Base-by-base conservation (phyloP, 2,888 invertebrate genomes). In the Furcula furcula region DNA sequence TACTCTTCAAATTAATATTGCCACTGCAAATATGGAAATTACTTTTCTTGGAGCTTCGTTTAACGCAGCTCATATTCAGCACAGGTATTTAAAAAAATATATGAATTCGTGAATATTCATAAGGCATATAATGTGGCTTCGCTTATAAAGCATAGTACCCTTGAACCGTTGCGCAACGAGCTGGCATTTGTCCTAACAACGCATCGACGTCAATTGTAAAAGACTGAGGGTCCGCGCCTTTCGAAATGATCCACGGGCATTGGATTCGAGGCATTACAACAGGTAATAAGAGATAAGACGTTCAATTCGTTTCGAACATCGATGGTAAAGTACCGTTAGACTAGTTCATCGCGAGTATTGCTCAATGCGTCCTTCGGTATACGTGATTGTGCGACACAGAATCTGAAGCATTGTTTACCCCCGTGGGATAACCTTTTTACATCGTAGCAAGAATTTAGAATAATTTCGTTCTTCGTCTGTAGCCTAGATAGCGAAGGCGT, bases 141-240 rank as follows among this genome's bases (percentile, higher is more conserved):
- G 46, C 47, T 51, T 39, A 44, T 55, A 55, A 59, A 56, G 51
- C 55, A 58, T 64, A 56, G 62, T 71, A 74, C 61, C 85, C 83
- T 86, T 86, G 85, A 85, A 80, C 83, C 65, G 55, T 82, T 79
- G 73, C 76, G 75, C 66, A 79, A 79, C 55, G 34, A 31, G 40
- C 41, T 65, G 73, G 60, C 73, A 75, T 81, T 80, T 77, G 66
- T 65, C 65, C 55, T 50, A 54, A 43, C 52, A 55, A 41, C 37
- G 52, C 54, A 58, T 46, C 59, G 42, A 60, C 64, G 63, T 66
- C 64, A 63, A 64, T 63, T 65, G 59, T 58, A 42, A 46, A 46
- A 48, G 43, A 38, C 41, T 34, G 44, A 58, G 46, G 43, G 44
- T 53, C 54, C 43, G 45, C 31, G 59, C 59, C 65, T 75, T 70